phyloP scores from a whole-genome alignment of 2,888 invertebrate species.

The Rhagonycha fulva region DNA sequence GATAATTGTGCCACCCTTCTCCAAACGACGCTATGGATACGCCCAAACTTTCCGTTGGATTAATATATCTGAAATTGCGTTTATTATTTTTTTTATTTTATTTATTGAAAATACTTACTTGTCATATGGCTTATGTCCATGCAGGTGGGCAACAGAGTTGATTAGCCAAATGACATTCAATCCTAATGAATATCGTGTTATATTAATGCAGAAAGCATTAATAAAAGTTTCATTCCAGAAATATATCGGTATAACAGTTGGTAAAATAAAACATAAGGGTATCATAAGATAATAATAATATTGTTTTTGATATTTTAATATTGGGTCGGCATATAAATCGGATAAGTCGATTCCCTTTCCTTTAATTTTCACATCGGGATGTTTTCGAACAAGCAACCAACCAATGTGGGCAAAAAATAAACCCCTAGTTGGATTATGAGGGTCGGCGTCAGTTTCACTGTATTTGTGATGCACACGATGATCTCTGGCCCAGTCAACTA shows the following conservation, averaged over 20 bases:
- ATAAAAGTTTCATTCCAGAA: conserved; percentile 74
- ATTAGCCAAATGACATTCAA: conserved; percentile 6
- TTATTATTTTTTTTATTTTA: neutral
- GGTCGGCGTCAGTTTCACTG: conserved; percentile 91
- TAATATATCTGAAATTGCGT: conserved; percentile 57
- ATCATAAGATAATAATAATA: conserved; percentile 77
- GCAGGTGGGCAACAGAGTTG: conserved; percentile 85
- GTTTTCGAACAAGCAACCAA: conserved; percentile 90
- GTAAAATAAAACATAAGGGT: conserved; percentile 76
- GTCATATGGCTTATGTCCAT: conserved; percentile 75
- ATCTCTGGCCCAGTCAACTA: conserved; percentile 78
- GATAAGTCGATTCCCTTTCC: conserved; percentile 84
- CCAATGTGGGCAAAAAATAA: conserved; percentile 97
- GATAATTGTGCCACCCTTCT: conserved; percentile 88
- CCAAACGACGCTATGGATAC: conserved; percentile 76
- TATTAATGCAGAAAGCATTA: conserved; percentile 70
- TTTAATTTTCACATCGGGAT: conserved; percentile 84
- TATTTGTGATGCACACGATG: conserved; percentile 91
- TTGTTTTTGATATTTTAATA: conserved; percentile 88
- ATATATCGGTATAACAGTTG: conserved; percentile 75
- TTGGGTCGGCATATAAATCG: conserved; percentile 80
- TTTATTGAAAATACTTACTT: conserved; percentile 56
- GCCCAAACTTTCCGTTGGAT: conserved; percentile 75
- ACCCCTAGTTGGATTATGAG: conserved; percentile 88
- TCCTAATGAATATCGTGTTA: conserved; percentile 66